Conservation (phyloP, 2,888 invertebrate genomes). For the Rapana venosa region DNA sequence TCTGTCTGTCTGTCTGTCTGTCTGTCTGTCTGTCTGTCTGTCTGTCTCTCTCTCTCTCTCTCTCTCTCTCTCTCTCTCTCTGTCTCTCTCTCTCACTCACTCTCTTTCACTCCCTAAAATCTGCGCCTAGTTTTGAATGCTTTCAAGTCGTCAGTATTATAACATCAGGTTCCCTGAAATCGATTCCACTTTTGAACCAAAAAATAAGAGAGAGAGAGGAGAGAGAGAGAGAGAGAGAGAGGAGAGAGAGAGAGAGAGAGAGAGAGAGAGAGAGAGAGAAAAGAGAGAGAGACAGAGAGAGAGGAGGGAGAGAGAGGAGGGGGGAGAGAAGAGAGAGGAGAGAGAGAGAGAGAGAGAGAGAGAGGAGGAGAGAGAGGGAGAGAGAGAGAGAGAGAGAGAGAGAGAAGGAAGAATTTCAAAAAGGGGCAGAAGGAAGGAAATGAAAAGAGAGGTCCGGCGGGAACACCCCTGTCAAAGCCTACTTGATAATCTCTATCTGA, state of each 20-base stretch:
- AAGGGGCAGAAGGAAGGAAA: too few species aligned
- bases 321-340: not conserved
- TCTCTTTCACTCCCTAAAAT: not conserved
- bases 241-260: not conserved
- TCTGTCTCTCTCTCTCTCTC: not conserved
- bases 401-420: not conserved
- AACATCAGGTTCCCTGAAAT: too few species aligned
- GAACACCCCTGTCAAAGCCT: too few species aligned
- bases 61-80: too few species aligned
- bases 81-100: too few species aligned
- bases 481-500: too few species aligned
- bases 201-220: slow-evolving; percentile 1
- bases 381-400: not conserved
- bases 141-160: too few species aligned
- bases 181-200: too few species aligned
- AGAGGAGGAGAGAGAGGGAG: not conserved
- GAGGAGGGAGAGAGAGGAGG: not conserved
- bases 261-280: not conserved
- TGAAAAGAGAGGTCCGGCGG: too few species aligned
- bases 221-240: slow-evolving; percentile 34
- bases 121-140: too few species aligned
- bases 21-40: not conserved
- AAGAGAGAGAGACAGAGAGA: not conserved
- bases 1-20: not conserved
- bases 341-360: not conserved